A percentile compares a stretch with the other conserved stretches of the same genome.
These are phyloP conservation scores for Teinopalpus imperialis DNA, from an alignment of 2,888 invertebrate genomes.

Conservation along the genomic window DNA sequence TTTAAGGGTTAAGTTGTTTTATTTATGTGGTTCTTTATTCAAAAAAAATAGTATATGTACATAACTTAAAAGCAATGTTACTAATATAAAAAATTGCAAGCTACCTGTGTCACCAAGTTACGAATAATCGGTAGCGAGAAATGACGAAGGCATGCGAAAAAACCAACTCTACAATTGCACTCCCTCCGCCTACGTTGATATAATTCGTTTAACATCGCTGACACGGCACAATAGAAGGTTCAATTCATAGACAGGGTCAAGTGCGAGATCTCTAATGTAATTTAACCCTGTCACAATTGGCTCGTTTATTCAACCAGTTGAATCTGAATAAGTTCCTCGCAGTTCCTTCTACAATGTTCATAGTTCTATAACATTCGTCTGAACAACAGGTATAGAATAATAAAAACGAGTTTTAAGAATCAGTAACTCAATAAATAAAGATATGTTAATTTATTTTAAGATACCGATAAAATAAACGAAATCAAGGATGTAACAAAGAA, in stretches of 20 bases:
- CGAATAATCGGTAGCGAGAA: neutral
- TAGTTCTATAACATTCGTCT: neutral
- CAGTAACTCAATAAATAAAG: neutral
- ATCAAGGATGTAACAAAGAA: constrained; percentile 3
- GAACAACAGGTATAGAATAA: neutral
- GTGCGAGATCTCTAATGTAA: constrained; percentile 63
- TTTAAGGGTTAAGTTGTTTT: too few relatives aligned
- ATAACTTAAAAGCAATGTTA: too few relatives aligned
- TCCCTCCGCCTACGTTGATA: constrained; percentile 28
- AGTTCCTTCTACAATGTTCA: neutral
- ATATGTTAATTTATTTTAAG: constrained; percentile 6
- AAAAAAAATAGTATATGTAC: too few relatives aligned
- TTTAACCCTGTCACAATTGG: constrained; percentile 39
- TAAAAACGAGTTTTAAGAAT: neutral
- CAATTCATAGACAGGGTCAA: constrained; percentile 61
- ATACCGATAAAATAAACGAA: constrained; percentile 1
- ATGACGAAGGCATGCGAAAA: constrained; percentile 9
- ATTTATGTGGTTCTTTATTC: too few relatives aligned
- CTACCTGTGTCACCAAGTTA: neutral
- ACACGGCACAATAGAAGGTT: constrained; percentile 39
- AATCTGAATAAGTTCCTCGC: neutral
- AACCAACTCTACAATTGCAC: constrained; percentile 13
- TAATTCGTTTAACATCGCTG: constrained; percentile 21
- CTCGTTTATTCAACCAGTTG: constrained; percentile 17
- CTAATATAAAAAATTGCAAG: too few relatives aligned